phyloP scores from a whole-genome alignment of 2,113 vertebrate genomes.

The Melanotaenia duboulayi region DNA sequence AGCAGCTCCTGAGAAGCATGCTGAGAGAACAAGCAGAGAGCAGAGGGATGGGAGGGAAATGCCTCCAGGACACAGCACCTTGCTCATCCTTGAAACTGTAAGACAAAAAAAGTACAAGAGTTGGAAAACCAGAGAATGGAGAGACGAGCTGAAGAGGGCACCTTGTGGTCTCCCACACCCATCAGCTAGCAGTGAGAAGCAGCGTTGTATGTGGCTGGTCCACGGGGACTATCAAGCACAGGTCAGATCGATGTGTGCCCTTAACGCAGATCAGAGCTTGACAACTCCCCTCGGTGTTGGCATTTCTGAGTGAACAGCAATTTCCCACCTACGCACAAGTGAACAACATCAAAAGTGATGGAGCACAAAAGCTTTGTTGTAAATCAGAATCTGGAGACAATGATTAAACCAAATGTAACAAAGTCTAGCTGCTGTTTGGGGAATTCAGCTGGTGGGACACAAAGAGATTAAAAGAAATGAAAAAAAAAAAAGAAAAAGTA shows the following conservation, averaged over 20 bases:
- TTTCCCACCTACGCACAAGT: conserved; percentile 67
- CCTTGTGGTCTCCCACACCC: conserved; percentile 63
- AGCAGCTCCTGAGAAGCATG: conserved; percentile 39
- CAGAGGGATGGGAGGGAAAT: conserved; percentile 54
- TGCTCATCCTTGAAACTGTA: conserved; percentile 63
- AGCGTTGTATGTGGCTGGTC: conserved; percentile 64
- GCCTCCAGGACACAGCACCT: conserved; percentile 75
- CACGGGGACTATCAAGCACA: conserved; percentile 52
- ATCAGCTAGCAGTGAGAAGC: conserved; percentile 61
- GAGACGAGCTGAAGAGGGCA: conserved; percentile 61
- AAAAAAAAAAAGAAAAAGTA: background rate
- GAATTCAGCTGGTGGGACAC: background rate
- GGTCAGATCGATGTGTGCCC: conserved; percentile 70
- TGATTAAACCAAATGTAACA: conserved; percentile 22
- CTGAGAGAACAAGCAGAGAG: conserved; percentile 48
- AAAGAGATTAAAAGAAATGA: background rate
- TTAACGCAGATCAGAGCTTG: conserved; percentile 74
- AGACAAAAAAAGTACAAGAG: conserved; percentile 52
- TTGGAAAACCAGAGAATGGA: conserved; percentile 30
- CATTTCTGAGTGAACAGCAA: conserved; percentile 74
- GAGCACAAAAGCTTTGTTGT: conserved; percentile 46
- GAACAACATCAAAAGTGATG: conserved; percentile 67
- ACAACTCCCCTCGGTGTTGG: conserved; percentile 73
- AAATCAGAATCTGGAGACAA: conserved; percentile 48
- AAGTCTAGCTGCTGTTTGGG: background rate